Conservation (phyloP, 2,888 invertebrate species). For the Drosophila cognata region DNA sequence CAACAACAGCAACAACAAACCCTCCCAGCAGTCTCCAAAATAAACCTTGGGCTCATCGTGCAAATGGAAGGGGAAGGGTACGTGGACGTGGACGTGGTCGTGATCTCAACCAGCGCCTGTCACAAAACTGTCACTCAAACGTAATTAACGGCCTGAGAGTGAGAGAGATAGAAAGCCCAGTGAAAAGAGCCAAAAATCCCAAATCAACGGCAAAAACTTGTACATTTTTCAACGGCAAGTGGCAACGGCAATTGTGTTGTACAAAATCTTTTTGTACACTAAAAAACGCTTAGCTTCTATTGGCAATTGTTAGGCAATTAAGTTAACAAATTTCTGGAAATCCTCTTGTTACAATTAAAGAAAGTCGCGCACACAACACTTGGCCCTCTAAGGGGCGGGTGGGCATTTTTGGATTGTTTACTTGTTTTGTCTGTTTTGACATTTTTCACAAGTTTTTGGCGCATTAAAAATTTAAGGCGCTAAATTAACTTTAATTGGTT, state of each 20-base stretch:
- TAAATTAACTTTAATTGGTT: slow-evolving; percentile 67
- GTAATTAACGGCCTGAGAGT: slow-evolving; percentile 73
- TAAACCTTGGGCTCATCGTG: slow-evolving; percentile 4
- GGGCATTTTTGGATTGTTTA: slow-evolving; percentile 3
- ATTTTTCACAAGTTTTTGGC: slow-evolving; percentile 51
- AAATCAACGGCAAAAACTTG: slow-evolving; percentile 55
- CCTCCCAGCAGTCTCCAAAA: slow-evolving; percentile 11
- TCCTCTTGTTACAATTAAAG: slow-evolving; percentile 55
- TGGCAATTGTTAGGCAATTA: slow-evolving; percentile 54
- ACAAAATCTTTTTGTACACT: slow-evolving; percentile 40
- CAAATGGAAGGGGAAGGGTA: slow-evolving; percentile 12
- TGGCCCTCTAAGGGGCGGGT: background rate
- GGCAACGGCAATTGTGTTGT: slow-evolving; percentile 19
- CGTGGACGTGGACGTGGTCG: slow-evolving; percentile 34
- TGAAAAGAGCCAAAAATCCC: slow-evolving; percentile 43
- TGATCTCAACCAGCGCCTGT: slow-evolving; percentile 58
- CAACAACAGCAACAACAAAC: background rate
- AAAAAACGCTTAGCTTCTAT: slow-evolving; percentile 53
- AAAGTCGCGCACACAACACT: slow-evolving; percentile 12
- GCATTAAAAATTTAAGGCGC: slow-evolving; percentile 55
- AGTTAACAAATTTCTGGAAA: slow-evolving; percentile 44
- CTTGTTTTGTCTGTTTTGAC: slow-evolving; percentile 53
- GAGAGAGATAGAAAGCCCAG: slow-evolving; percentile 21
- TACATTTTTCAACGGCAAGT: slow-evolving; percentile 57
- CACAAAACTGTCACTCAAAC: slow-evolving; percentile 82